Percentiles rank a stretch among this genome's conserved stretches.
phyloP scores from a whole-genome alignment of 2,113 vertebrate species.

The Pristiophorus japonicus region DNA sequence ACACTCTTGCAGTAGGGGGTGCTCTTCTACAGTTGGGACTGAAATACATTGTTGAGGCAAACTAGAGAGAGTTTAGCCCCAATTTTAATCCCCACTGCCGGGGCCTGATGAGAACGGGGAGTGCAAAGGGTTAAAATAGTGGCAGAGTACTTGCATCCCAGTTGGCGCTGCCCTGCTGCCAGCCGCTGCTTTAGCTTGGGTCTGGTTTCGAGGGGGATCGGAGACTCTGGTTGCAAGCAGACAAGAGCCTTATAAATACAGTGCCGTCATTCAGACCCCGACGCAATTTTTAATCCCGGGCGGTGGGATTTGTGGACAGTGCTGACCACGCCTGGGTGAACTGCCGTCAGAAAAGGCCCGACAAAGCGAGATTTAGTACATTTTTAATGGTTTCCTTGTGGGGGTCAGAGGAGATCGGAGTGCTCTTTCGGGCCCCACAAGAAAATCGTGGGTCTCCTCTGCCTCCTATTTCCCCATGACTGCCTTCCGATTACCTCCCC shows the following conservation, averaged over 20 bases:
- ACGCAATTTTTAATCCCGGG: neutral
- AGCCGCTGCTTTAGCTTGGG: neutral
- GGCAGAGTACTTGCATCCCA: neutral
- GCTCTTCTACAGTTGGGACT: neutral
- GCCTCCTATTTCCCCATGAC: too few species aligned
- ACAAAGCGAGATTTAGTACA: neutral
- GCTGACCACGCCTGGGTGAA: neutral
- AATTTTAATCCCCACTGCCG: neutral
- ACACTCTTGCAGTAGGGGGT: neutral
- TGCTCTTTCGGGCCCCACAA: too few species aligned
- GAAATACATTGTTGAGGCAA: neutral
- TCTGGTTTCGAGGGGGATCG: neutral
- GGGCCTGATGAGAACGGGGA: neutral
- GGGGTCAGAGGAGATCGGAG: neutral
- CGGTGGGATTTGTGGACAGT: neutral
- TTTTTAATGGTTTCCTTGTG: neutral
- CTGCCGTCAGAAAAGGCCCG: neutral
- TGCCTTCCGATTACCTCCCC: too few species aligned
- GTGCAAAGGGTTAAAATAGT: neutral
- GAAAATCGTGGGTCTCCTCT: too few species aligned
- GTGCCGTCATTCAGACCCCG: neutral
- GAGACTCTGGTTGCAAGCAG: too few species aligned
- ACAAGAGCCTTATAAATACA: neutral
- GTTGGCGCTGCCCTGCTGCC: too few species aligned
- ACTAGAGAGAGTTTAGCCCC: neutral